Conservation (phyloP, 2,888 invertebrate species). For the Drosophila austrosaltans region DNA sequence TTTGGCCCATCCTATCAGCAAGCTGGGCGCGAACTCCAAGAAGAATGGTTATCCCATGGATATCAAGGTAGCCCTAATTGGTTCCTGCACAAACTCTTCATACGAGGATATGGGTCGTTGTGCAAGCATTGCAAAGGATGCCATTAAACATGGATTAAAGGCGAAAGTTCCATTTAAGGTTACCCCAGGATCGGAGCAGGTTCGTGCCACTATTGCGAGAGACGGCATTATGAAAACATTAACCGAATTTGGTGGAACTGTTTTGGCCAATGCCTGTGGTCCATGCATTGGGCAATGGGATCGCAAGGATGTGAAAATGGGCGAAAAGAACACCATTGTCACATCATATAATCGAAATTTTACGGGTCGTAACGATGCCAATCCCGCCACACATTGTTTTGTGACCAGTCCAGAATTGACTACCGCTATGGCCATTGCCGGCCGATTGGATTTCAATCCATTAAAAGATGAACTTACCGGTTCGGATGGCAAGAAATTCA, state of each 20-base stretch:
- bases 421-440: constrained; percentile 96
- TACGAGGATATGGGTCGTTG: constrained; percentile 99
- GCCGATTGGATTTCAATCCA: constrained; percentile 96
- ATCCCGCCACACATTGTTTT: constrained; percentile 98
- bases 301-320: constrained; percentile 97
- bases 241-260: constrained; percentile 95
- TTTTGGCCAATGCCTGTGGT: constrained; percentile 99
- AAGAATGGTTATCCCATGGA: constrained; percentile 97
- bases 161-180: constrained; percentile 98
- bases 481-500: constrained; percentile 93
- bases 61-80: constrained; percentile 96
- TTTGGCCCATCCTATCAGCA: constrained; percentile 96
- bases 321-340: constrained; percentile 99
- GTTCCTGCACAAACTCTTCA: constrained; percentile 99
- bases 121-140: constrained; percentile 96
- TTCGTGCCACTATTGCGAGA: constrained; percentile 98
- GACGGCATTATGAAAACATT: constrained; percentile 96
- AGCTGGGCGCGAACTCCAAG: constrained; percentile 93
- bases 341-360: constrained; percentile 99
- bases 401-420: constrained; percentile 97
- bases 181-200: constrained; percentile 99
- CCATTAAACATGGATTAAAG: constrained; percentile 94
- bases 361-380: constrained; percentile 98
- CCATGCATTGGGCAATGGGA: constrained; percentile 99
- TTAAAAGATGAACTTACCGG: constrained; percentile 93